Evolutionary conservation across 2,113 vertebrate genomes (phyloP).

Genomic region (Pseudorasbora parva): DNA sequence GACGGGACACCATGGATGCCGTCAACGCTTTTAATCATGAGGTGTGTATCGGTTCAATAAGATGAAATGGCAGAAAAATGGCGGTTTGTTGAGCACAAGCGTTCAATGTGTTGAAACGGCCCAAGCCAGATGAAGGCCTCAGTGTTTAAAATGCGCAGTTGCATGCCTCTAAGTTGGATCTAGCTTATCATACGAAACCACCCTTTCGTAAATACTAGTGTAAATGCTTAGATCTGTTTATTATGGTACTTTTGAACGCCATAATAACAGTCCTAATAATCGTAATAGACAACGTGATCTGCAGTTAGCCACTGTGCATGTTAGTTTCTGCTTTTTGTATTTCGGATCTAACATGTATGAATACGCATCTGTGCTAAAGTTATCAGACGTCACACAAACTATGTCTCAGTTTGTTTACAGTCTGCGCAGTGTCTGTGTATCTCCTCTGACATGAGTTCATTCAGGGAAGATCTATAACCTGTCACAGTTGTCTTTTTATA

Average conservation of each 20-base stretch:
- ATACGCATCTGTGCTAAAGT: not conserved
- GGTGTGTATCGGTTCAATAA: constrained; percentile 72
- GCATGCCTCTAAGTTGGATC: not conserved
- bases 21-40: constrained; percentile 90
- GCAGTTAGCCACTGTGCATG: not conserved
- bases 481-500: not conserved
- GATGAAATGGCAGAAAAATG: not conserved
- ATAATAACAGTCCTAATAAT: not conserved
- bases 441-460: not conserved
- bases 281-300: not conserved
- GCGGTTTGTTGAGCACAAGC: constrained; percentile 13
- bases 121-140: constrained; percentile 35
- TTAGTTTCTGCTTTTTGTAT: not conserved
- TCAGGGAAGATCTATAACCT: not conserved
- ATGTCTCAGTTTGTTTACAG: constrained; percentile 12
- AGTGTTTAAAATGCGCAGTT: constrained; percentile 9
- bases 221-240: not conserved
- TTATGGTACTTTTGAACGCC: not conserved
- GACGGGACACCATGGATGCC: constrained; percentile 81
- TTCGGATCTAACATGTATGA: not conserved
- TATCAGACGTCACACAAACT: not conserved
- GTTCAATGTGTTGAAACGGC: constrained; percentile 10
- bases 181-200: too few species aligned
- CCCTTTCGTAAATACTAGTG: not conserved
- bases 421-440: not conserved